A percentile compares a stretch with the other conserved stretches of the same genome.
These are phyloP conservation scores for Enteromius paludinosus DNA, from an alignment of 2,797 vertebrate genomes.

Conservation along the genomic window DNA sequence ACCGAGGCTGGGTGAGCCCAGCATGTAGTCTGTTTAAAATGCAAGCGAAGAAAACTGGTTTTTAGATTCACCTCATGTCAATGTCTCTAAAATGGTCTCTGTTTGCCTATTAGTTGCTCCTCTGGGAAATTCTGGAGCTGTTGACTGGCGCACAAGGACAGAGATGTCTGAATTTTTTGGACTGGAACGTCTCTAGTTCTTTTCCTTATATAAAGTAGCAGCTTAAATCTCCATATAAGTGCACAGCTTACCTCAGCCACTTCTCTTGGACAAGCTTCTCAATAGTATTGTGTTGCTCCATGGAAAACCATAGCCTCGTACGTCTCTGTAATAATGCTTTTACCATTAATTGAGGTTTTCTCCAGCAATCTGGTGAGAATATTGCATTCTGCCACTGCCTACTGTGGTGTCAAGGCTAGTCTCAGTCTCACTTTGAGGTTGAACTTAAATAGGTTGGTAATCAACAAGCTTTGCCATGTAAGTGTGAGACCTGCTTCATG, in stretches of 20 bases:
- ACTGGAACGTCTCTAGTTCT: not conserved
- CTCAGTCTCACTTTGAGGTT: not conserved
- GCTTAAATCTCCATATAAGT: not conserved
- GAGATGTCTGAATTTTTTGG: not conserved
- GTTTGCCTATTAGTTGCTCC: slow-evolving; percentile 36
- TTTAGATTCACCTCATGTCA: slow-evolving; percentile 13
- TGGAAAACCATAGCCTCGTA: not conserved
- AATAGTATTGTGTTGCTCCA: not conserved
- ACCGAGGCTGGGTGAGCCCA: not conserved
- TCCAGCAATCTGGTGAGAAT: not conserved
- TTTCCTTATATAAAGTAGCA: not conserved
- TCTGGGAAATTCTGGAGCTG: slow-evolving; percentile 26
- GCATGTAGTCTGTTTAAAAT: slow-evolving; percentile 39
- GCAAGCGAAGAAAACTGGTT: slow-evolving; percentile 35
- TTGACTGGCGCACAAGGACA: not conserved
- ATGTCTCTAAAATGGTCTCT: slow-evolving; percentile 31
- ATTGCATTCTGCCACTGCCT: slow-evolving; percentile 1
- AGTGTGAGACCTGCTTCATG: not conserved
- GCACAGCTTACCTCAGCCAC: no score
- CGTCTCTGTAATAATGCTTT: not conserved
- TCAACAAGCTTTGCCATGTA: not conserved
- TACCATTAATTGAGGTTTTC: not conserved
- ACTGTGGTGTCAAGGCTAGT: not conserved
- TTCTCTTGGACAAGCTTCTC: not conserved
- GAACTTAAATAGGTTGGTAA: not conserved